Conservation (phyloP, 2,113 vertebrate species). For the Oryzias woworae region DNA sequence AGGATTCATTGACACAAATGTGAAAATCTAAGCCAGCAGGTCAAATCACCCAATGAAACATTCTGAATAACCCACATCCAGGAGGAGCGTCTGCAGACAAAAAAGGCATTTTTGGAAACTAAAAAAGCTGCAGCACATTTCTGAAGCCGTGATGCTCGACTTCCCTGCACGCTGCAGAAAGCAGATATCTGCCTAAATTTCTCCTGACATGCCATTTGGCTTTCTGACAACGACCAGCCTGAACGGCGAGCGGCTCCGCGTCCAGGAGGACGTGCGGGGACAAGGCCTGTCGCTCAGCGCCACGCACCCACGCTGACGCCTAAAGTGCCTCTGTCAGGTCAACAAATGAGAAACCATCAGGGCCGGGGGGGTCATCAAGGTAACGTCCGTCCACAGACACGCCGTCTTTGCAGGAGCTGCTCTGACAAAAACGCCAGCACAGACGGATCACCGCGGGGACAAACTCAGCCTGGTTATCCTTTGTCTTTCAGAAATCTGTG, state of each 20-base stretch:
- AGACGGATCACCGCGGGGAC: no score
- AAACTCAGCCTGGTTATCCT: constrained; percentile 3
- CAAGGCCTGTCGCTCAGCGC: constrained; percentile 57
- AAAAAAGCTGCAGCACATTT: constrained; percentile 6
- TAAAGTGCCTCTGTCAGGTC: constrained; percentile 65
- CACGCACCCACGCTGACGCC: constrained; percentile 47
- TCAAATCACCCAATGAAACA: no score
- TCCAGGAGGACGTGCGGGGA: constrained; percentile 34
- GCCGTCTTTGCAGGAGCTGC: constrained; percentile 33
- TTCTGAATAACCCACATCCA: no score
- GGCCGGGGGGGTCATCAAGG: constrained; percentile 48
- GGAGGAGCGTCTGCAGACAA: neutral
- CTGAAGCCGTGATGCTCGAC: constrained; percentile 18
- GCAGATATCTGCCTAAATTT: constrained; percentile 53
- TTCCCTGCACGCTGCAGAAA: constrained; percentile 40
- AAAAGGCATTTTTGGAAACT: constrained; percentile 7
- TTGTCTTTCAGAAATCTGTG: constrained; percentile 2
- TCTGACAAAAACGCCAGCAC: no score
- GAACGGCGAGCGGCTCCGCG: constrained; percentile 47
- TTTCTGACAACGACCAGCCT: constrained; percentile 54
- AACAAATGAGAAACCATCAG: constrained; percentile 66
- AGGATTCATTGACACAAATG: no score
- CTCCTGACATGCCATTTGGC: constrained; percentile 53
- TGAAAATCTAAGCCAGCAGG: no score
- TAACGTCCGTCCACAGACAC: constrained; percentile 41